Conservation (phyloP, 1,140 invertebrate genomes). For the Epicauta chinensis region DNA sequence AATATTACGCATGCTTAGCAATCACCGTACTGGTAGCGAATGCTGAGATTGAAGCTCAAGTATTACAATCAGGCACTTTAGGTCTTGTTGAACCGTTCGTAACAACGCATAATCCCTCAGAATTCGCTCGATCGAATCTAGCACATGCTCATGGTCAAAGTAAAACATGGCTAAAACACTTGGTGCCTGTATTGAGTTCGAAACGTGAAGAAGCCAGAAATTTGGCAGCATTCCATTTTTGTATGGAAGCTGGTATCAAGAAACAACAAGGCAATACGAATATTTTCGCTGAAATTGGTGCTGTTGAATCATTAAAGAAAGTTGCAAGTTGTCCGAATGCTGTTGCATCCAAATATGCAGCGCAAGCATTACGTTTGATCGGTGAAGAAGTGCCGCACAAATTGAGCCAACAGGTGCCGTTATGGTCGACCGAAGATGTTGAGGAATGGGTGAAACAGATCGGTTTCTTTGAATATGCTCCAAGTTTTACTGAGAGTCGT, state of each 20-base stretch:
- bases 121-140: constrained; percentile 88
- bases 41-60: constrained; percentile 96
- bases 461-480: constrained; percentile 80
- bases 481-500: constrained; percentile 81
- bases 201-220: constrained; percentile 94
- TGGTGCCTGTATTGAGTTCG: constrained; percentile 93
- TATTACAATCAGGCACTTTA: constrained; percentile 90
- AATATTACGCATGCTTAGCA: constrained; percentile 97
- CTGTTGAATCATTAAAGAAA: constrained; percentile 91
- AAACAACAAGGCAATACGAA: constrained; percentile 92
- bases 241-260: constrained; percentile 98
- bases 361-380: constrained; percentile 89
- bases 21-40: constrained; percentile 96
- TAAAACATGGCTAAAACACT: constrained; percentile 87
- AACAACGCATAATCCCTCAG: constrained; percentile 84
- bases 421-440: constrained; percentile 96
- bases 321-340: constrained; percentile 97
- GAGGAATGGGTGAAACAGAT: constrained; percentile 98
- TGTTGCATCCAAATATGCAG: constrained; percentile 94
- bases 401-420: constrained; percentile 93
- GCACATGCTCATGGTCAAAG: constrained; percentile 95
- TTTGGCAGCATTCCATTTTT: constrained; percentile 97
- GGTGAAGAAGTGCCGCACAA: constrained; percentile 97
- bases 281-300: constrained; percentile 91
- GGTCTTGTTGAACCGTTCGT: constrained; percentile 96